These are phyloP conservation scores for Sphaerophoria rueppellii DNA, from an alignment of 2,888 invertebrate species.

Conservation along the genomic window DNA sequence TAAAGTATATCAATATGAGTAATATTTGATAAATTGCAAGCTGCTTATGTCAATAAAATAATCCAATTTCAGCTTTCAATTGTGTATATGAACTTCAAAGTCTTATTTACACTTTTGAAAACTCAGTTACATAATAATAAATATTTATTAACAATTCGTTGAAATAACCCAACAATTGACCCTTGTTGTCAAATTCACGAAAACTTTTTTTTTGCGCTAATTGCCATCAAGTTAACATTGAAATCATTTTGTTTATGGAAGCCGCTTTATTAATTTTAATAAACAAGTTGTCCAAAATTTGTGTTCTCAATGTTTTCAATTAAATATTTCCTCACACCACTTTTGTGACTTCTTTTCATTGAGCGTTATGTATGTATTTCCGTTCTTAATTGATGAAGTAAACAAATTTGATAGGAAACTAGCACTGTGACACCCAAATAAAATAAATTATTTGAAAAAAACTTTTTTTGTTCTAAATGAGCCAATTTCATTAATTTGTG, in stretches of 20 bases:
- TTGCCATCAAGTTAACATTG: slow-evolving; percentile 13
- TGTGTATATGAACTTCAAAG: not conserved
- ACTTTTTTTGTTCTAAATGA: slow-evolving; percentile 24
- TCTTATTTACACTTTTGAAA: not conserved
- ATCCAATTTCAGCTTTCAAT: not conserved
- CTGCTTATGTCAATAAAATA: not conserved
- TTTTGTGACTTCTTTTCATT: slow-evolving; percentile 10
- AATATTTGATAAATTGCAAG: too few species aligned
- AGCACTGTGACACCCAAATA: not conserved
- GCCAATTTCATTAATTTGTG: not conserved
- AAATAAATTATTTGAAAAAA: not conserved
- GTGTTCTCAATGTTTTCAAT: slow-evolving; percentile 17
- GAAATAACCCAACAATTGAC: slow-evolving; percentile 46
- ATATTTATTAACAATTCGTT: not conserved
- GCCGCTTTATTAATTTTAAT: slow-evolving; percentile 37
- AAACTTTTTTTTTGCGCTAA: not conserved
- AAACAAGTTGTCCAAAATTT: slow-evolving; percentile 50
- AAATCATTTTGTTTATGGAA: slow-evolving; percentile 11
- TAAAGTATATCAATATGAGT: too few species aligned
- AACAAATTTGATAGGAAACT: slow-evolving; percentile 1
- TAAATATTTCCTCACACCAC: slow-evolving; percentile 7
- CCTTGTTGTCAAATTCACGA: slow-evolving; percentile 30
- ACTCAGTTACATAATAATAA: slow-evolving; percentile 13
- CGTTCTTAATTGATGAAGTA: slow-evolving; percentile 46
- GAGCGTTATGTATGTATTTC: slow-evolving; percentile 1